A percentile compares a stretch with the other conserved stretches of the same genome.
Conservation (phyloP, 2,113 vertebrate genomes). For the Oplegnathus fasciatus region DNA sequence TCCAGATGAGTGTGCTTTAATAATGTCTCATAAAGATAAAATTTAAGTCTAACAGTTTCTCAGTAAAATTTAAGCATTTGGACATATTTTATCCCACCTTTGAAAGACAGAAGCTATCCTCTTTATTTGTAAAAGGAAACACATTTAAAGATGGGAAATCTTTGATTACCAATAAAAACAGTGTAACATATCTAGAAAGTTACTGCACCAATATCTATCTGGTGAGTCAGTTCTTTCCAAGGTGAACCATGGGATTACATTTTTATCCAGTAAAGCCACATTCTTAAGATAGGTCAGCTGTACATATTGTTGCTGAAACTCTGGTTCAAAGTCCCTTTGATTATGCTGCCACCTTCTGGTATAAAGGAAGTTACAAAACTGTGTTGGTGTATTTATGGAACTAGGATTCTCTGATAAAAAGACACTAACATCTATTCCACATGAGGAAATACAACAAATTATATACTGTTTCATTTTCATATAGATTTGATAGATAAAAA, state of each 20-base stretch:
- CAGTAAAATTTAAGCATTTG: background rate
- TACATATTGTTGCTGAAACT: background rate
- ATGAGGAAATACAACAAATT: no score
- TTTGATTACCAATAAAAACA: background rate
- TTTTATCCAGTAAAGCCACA: background rate
- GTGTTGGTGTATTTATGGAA: background rate
- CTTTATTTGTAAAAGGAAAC: background rate
- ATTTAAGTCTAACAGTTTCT: background rate
- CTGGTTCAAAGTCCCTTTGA: background rate
- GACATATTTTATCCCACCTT: background rate
- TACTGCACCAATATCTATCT: background rate
- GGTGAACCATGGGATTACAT: background rate
- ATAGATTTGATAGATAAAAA: background rate
- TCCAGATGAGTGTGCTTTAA: background rate
- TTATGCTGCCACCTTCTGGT: background rate
- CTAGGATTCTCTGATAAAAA: background rate
- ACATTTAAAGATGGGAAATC: background rate
- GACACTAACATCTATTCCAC: background rate
- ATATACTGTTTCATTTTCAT: background rate
- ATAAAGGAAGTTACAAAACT: background rate
- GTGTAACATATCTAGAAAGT: background rate
- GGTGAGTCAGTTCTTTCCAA: background rate
- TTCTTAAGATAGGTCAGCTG: background rate
- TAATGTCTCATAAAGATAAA: background rate
- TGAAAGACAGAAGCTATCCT: background rate